Percentiles rank a stretch among this genome's conserved stretches.
Evolutionary conservation across 2,888 invertebrate genomes (phyloP).

Genomic region (Stenichneumon culpator): DNA sequence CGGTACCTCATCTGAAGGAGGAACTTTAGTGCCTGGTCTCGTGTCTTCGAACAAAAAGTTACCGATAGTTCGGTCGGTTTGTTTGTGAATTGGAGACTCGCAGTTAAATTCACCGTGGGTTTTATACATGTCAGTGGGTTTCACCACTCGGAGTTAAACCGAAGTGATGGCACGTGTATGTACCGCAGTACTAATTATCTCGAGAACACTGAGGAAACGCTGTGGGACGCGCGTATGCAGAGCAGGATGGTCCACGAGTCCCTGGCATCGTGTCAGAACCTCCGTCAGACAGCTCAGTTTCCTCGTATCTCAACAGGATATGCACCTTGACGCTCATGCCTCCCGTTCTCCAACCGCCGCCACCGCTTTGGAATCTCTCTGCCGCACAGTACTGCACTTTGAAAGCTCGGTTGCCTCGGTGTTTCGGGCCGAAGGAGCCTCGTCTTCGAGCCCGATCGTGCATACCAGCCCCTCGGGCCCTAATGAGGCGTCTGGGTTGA

Average conservation of each 20-base stretch:
- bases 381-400: conserved; percentile 31
- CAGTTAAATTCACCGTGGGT: background rate
- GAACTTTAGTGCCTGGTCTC: background rate
- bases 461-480: background rate
- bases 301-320: conserved; percentile 29
- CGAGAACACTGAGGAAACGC: conserved; percentile 30
- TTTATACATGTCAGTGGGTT: background rate
- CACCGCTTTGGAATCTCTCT: conserved; percentile 43
- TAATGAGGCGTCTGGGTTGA: background rate
- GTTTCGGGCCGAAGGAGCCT: background rate
- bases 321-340: background rate
- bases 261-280: conserved; percentile 4
- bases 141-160: conserved; percentile 12
- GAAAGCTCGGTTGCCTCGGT: conserved; percentile 30
- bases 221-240: background rate
- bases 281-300: conserved; percentile 36
- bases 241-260: conserved; percentile 10
- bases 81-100: background rate
- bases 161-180: conserved; percentile 12
- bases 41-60: background rate
- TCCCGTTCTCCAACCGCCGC: conserved; percentile 21
- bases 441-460: background rate
- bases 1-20: background rate
- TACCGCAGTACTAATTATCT: conserved; percentile 51
- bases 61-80: background rate